phyloP scores from a whole-genome alignment of 2,797 vertebrate species.

The Chaunax sp. region DNA sequence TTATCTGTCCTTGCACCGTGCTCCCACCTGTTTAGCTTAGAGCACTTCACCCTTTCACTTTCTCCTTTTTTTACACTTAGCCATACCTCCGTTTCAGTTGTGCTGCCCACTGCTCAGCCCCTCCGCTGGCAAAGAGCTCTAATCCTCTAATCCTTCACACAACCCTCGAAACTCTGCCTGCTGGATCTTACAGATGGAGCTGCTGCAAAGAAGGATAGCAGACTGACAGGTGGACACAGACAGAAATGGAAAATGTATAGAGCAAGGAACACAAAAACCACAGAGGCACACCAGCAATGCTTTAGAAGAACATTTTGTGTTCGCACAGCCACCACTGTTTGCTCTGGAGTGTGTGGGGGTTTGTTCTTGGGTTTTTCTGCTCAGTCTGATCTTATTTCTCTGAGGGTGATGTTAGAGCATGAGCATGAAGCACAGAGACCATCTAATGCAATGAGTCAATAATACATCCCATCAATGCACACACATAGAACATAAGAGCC shows the following conservation, averaged over 20 bases:
- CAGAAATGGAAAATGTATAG: constrained; percentile 26
- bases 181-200: constrained; percentile 41
- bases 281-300: constrained; percentile 51
- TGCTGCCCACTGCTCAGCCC: constrained; percentile 55
- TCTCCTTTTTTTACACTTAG: constrained; percentile 24
- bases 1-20: constrained; percentile 37
- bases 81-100: constrained; percentile 26
- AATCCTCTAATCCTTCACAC: constrained; percentile 59
- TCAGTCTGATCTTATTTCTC: constrained; percentile 69
- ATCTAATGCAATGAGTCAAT: constrained; percentile 80
- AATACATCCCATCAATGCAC: constrained; percentile 64
- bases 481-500: constrained; percentile 36
- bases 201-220: constrained; percentile 31
- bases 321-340: constrained; percentile 16
- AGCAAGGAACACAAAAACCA: constrained; percentile 49
- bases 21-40: constrained; percentile 45
- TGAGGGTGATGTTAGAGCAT: constrained; percentile 66
- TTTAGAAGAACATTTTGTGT: constrained; percentile 42
- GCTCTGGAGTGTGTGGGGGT: constrained; percentile 19
- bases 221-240: constrained; percentile 21
- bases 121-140: constrained; percentile 51
- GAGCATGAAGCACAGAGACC: constrained; percentile 68
- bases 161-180: constrained; percentile 49
- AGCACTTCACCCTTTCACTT: constrained; percentile 31
- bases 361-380: constrained; percentile 38